Conservation (phyloP, 30 jellyfish, hydroid and myxozoan genomes). For the Rhopilema esculentum region DNA sequence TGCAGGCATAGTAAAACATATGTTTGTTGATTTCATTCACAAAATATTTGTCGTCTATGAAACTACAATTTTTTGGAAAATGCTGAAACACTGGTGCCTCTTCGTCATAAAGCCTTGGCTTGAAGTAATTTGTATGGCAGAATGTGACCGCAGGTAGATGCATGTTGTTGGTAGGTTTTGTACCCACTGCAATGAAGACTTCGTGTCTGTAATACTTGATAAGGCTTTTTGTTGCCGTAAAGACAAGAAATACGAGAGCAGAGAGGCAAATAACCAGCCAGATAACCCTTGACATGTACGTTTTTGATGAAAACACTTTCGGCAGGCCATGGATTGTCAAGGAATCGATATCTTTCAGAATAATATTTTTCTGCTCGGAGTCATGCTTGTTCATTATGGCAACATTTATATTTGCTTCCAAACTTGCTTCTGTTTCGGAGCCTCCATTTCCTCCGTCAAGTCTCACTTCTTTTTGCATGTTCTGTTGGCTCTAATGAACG, state of each 20-base stretch:
- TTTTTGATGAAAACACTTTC: background rate
- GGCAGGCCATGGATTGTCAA: conserved; percentile 45
- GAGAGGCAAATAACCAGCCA: conserved; percentile 25
- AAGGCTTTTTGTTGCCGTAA: background rate
- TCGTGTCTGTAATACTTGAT: background rate
- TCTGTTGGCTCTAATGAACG: too few relatives aligned
- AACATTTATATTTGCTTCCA: too few relatives aligned
- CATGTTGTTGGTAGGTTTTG: background rate
- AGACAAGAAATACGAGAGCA: background rate
- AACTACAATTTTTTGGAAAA: conserved; percentile 33
- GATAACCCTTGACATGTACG: background rate
- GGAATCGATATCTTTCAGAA: background rate
- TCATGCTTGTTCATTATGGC: background rate
- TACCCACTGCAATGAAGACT: background rate
- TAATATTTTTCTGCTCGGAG: background rate
- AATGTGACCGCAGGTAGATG: conserved; percentile 26
- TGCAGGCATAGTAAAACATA: conserved; percentile 17
- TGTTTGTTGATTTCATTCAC: background rate
- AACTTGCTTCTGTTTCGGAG: too few relatives aligned
- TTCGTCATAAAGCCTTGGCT: background rate
- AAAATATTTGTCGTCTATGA: conserved; percentile 1
- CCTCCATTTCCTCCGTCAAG: too few relatives aligned
- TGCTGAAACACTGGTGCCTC: background rate
- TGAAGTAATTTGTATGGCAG: conserved; percentile 16
- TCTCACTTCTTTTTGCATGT: too few relatives aligned